A percentile compares a stretch with the other conserved stretches of the same genome.
Evolutionary conservation across 2,888 invertebrate genomes (phyloP).

Genomic region (Eulithis prunata): DNA sequence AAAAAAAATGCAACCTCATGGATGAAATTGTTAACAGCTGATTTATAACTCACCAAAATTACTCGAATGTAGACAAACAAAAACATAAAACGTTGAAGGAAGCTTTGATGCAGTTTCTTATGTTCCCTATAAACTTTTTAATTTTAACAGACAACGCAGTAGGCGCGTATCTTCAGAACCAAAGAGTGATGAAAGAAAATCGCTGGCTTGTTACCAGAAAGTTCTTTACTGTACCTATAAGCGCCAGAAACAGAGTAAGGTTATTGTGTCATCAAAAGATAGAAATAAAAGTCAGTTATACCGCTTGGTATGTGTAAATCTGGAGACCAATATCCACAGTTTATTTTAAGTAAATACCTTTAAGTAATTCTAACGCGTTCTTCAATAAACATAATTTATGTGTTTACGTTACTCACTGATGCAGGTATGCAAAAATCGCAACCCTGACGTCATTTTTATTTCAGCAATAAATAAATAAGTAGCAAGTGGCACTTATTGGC

Average conservation of each 20-base stretch:
- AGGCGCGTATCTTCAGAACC: not conserved
- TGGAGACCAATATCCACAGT: no score
- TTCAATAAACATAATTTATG: no score
- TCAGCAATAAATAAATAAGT: slow-evolving; percentile 9
- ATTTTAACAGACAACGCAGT: not conserved
- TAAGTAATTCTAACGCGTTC: no score
- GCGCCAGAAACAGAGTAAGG: not conserved
- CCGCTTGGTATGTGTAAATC: no score
- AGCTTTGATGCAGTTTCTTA: slow-evolving; percentile 8
- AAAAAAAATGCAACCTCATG: not conserved
- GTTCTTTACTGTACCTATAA: not conserved
- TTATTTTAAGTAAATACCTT: no score
- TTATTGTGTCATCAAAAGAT: not conserved
- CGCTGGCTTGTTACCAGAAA: not conserved
- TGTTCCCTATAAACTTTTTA: slow-evolving; percentile 7
- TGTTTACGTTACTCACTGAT: no score
- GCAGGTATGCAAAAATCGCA: not conserved
- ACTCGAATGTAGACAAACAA: slow-evolving; percentile 7
- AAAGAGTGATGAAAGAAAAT: not conserved
- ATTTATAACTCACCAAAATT: not conserved
- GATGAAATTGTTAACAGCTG: not conserved
- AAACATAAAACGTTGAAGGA: slow-evolving; percentile 1
- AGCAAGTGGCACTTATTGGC: slow-evolving; percentile 13
- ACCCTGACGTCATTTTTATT: slow-evolving; percentile 13
- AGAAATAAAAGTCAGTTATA: not conserved